Evolutionary conservation across 2,113 vertebrate genomes (phyloP), one percentile per base, ranked within the genome.

Genomic region (Saccopteryx bilineata): DNA sequence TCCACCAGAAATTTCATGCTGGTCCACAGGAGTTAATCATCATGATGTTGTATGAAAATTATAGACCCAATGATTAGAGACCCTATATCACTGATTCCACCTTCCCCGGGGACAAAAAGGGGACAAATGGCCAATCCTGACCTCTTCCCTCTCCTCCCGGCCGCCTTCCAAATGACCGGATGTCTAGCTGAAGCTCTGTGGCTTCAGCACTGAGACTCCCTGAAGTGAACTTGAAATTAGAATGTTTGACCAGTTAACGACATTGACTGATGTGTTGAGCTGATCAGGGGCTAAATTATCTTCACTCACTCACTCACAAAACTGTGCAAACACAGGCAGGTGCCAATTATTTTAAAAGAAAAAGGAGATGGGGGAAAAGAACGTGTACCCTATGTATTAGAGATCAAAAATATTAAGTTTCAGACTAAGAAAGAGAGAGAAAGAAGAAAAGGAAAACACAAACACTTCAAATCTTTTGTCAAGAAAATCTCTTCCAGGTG

Each of bases 401-500:
- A 84, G 79, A 83, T 95, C 48, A 58, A 84, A 60, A 94, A 87
- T 72, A 68, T 4, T 85, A 83, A 75, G 74, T 71, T 92, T 94
- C 75, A 94, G 94, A 97, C 97, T 84, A 12, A 84, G 90, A 89
- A 94, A 93, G 23, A 28, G 54, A 24, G 60, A 9, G 63, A 10
- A 39, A 24, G 39, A 24, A 91, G 58, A 17, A 23, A 72, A 68
- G 39, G 91, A 87, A 87, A 81, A 61, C 17, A 13, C 0, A 4
- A 56, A 52, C 10, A 3, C n/a, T 83, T 52, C n/a, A 39, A n/a
- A 7, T 93, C 78, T 76, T 90, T 79, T n/a, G 92, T 93, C 82
- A 78, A 95, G 96, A 80, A 88, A 94, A 96, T 63, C 28, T 97
- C 93, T 88, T 17, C 1, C 92, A 95, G 65, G 97, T 96, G 95